Base-by-base conservation (phyloP, 2,797 vertebrate genomes). In the Chelonia mydas region DNA sequence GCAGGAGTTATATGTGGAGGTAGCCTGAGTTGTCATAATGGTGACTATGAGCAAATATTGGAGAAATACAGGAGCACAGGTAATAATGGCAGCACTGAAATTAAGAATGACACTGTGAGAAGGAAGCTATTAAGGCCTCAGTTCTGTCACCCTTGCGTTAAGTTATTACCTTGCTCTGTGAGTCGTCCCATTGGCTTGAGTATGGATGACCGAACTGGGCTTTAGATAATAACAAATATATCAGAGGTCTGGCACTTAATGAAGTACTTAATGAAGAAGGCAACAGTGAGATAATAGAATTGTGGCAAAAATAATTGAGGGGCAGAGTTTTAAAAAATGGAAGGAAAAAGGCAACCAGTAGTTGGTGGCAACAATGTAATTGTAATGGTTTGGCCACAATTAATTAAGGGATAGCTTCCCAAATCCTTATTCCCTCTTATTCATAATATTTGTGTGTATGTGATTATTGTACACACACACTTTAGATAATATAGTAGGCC, bases 331-430 rank as follows among this genome's bases (percentile, higher is more conserved):
- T 27, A 28, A 28, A 27, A 81, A 83, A 45, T 88, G 78, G 27
- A 57, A 65, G 57, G 19, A 65, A 50, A 79, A 88, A 23, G 81
- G n/a, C 55, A 85, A 41, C 41, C 81, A 88, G 57, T 84, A 86
- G 84, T 79, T 90, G 15, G 7, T 83, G 54, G 57, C 83, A 84
- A 13, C 83, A 91, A n/a, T 49, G 37, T 94, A 68, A 9, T 11
- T 93, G 5, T 76, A 59, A 61, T n/a, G 91, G 33, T 93, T 78
- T 89, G 81, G 86, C 68, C 19, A 1, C 45, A 76, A 41, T 27
- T 90, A 87, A 91, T 83, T 85, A 47, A 83, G 84, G 33, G 47
- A 25, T 9, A 76, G 28, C 68, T 91, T 91, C 54, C 51, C 8
- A 10, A 51, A 17, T 10, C 54, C 27, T 11, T 59, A 9, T 91